phyloP scores from a whole-genome alignment of 2,888 invertebrate species.

The Psylliodes chrysocephalus region DNA sequence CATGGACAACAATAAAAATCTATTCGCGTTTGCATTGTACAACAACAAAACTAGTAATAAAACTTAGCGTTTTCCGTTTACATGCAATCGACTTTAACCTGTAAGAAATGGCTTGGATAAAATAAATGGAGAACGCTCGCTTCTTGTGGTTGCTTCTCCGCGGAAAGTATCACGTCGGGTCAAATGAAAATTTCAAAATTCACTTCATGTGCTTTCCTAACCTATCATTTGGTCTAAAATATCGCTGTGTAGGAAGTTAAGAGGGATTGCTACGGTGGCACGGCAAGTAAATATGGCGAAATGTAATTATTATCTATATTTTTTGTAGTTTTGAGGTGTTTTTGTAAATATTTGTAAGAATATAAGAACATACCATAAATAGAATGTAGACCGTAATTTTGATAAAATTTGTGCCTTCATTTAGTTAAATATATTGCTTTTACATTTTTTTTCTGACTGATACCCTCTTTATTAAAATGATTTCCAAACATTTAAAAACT shows the following conservation, averaged over 20 bases:
- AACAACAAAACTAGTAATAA: constrained; percentile 26
- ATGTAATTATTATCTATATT: too few relatives aligned
- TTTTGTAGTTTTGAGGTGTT: too few relatives aligned
- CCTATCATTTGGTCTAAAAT: constrained; percentile 8
- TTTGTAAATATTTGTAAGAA: too few relatives aligned
- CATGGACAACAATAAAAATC: constrained; percentile 31
- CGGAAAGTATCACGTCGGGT: not conserved
- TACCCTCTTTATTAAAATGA: too few relatives aligned
- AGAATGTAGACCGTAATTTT: too few relatives aligned
- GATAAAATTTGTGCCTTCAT: too few relatives aligned
- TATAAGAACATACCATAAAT: too few relatives aligned
- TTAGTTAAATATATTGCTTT: too few relatives aligned
- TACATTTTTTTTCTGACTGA: too few relatives aligned
- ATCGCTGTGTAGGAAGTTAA: not conserved
- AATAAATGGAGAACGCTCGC: constrained; percentile 19
- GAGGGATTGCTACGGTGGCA: not conserved
- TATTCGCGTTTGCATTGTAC: constrained; percentile 29
- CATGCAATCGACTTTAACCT: constrained; percentile 20
- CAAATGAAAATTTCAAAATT: constrained; percentile 22
- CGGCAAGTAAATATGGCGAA: too few relatives aligned
- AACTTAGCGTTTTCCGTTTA: constrained; percentile 31
- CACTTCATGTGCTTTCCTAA: not conserved
- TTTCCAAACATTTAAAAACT: too few relatives aligned
- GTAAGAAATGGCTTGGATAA: constrained; percentile 26
- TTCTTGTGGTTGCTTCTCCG: constrained; percentile 12